Evolutionary conservation across 1,140 invertebrate species (phyloP).

Genomic region (Platorchestia sp.): DNA sequence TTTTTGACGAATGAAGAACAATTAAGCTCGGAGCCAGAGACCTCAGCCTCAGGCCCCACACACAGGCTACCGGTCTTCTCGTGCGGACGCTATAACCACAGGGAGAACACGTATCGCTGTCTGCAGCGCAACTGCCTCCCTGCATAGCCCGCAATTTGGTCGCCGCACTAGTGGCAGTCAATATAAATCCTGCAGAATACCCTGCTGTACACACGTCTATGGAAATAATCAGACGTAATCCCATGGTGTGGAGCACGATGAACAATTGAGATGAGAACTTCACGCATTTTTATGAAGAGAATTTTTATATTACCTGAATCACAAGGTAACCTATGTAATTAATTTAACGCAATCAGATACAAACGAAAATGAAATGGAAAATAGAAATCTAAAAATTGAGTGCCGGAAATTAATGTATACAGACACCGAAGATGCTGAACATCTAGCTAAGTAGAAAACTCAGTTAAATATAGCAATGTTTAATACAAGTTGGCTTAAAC

Average conservation of each 20-base stretch:
- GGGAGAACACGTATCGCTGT: background rate
- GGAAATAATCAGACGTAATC: background rate
- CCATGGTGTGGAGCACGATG: background rate
- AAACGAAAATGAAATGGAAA: too few species aligned
- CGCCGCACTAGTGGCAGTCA: background rate
- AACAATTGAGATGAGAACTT: background rate
- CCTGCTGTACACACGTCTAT: background rate
- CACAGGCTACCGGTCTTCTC: conserved; percentile 35
- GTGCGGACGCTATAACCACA: background rate
- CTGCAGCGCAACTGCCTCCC: background rate
- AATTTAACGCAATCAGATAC: background rate
- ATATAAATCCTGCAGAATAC: background rate
- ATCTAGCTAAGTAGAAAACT: too few species aligned
- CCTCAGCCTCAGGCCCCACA: background rate
- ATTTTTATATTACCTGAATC: background rate
- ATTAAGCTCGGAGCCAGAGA: conserved; percentile 20
- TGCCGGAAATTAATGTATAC: too few species aligned
- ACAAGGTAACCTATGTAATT: background rate
- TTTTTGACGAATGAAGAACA: conserved; percentile 34
- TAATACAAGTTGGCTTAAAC: too few species aligned
- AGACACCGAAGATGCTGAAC: too few species aligned
- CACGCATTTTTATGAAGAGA: background rate
- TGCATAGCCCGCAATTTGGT: background rate
- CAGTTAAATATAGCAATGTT: too few species aligned
- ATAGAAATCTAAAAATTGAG: too few species aligned